Evolutionary conservation across 2,888 invertebrate species (phyloP), one percentile per base, ranked within the genome.

Genomic region (Trichogramma dendrolimi): DNA sequence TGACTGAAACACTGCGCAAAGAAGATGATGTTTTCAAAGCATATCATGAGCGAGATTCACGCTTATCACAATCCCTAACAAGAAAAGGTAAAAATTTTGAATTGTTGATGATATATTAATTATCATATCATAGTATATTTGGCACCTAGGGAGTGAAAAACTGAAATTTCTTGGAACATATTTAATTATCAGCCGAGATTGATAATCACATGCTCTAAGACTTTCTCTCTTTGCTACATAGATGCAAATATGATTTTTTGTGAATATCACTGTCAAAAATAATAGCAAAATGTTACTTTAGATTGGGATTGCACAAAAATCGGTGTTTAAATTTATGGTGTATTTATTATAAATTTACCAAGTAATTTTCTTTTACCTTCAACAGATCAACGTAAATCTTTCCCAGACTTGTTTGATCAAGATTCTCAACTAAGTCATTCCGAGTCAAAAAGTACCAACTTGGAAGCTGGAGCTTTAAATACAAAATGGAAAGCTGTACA

Each of bases 401-500:
- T 77, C 43, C 70, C 71, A 10, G 78, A 79, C 60, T 76, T 79
- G 66, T 79, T 79, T 60, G 79, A 79, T 62, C 78, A 78, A 66
- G 78, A 79, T 39, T 71, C 77, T 0, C 75, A 75, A 55, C 59
- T 77, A 55, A 73, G 75, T 42, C 79, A 78, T 67, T 73, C 76
- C 0, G 78, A 79, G 63, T 73, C 76, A 43, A 79, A 78, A 57
- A 61, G 76, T n/a, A 73, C 78, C 11, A 65, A 73, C 4, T 60
- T 79, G 46, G 79, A 79, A 39, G 74, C 78, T 0, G 75, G 74
- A 41, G 72, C 77, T 2, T 58, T 78, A 2, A 77, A 78, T 44
- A 78, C 78, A 4, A 79, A 79, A 55, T 79, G 78, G 79, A 78
- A 75, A 62, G 75, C 78, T 56, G 75, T 75, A 0, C 74, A 79